Percentiles rank a stretch among this genome's conserved stretches.
These are phyloP conservation scores for Daubentonia madagascariensis DNA, from an alignment of 2,113 vertebrate species.

Conservation along the genomic window DNA sequence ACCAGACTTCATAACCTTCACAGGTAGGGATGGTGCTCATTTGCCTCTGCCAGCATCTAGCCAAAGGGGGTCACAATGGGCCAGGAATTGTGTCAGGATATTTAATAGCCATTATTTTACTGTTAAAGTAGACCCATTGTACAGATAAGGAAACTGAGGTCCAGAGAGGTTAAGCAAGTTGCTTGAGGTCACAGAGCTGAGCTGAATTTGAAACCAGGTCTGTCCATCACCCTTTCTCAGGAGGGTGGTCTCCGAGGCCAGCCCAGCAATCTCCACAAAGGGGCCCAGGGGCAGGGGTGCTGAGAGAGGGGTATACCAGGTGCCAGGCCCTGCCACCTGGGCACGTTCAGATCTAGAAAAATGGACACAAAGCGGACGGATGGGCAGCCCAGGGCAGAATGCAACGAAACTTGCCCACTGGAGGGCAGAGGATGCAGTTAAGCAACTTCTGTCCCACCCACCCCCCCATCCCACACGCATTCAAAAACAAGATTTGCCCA, in stretches of 20 bases:
- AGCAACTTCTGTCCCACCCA: neutral
- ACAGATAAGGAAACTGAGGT: conserved; percentile 8
- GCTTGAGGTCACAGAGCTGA: conserved; percentile 3
- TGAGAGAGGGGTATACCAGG: neutral
- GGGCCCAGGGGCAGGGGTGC: too few species aligned
- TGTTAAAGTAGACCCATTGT: neutral
- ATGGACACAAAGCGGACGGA: neutral
- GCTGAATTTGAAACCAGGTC: conserved; percentile 7
- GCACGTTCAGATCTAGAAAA: neutral
- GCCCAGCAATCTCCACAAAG: neutral
- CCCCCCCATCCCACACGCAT: neutral
- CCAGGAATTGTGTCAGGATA: neutral
- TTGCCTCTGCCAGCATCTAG: neutral
- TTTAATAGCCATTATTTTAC: neutral
- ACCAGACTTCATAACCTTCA: neutral
- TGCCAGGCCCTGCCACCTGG: neutral
- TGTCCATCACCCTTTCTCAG: neutral
- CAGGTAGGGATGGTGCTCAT: neutral
- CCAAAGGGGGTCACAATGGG: neutral
- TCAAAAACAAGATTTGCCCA: conserved; percentile 9
- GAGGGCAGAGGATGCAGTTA: neutral
- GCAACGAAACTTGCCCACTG: neutral
- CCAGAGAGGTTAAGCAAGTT: conserved; percentile 29
- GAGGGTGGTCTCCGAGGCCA: neutral
- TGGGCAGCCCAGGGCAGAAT: neutral